Evolutionary conservation across 2,888 invertebrate species (phyloP).

Genomic region (Andrena praecox): DNA sequence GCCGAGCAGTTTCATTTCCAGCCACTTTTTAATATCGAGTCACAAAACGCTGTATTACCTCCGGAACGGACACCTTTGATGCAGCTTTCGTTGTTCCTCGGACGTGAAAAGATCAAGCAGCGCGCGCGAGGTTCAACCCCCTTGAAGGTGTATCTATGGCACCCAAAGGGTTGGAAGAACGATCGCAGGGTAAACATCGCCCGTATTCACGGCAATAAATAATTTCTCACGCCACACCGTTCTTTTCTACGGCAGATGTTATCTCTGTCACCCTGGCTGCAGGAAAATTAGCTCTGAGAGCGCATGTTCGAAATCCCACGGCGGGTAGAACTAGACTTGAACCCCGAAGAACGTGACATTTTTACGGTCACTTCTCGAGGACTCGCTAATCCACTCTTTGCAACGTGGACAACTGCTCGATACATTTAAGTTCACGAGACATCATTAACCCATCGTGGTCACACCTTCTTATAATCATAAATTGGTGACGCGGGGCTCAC

Average conservation of each 20-base stretch:
- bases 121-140: slow-evolving; percentile 18
- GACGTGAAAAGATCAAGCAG: slow-evolving; percentile 53
- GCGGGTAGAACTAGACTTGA: slow-evolving; percentile 1
- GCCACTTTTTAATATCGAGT: not conserved
- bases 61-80: slow-evolving; percentile 7
- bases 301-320: slow-evolving; percentile 30
- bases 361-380: not conserved
- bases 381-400: not conserved
- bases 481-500: too few relatives aligned
- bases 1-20: too few relatives aligned
- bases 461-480: too few relatives aligned
- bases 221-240: slow-evolving; percentile 50
- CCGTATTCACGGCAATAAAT: slow-evolving; percentile 57
- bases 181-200: slow-evolving; percentile 57
- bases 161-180: slow-evolving; percentile 29
- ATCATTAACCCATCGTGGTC: too few relatives aligned
- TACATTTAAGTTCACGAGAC: too few relatives aligned
- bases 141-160: slow-evolving; percentile 28
- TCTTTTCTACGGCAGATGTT: slow-evolving; percentile 55
- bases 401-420: too few relatives aligned
- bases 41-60: not conserved
- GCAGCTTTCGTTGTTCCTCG: slow-evolving; percentile 27
- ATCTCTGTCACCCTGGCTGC: slow-evolving; percentile 31
- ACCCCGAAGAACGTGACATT: not conserved
- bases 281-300: slow-evolving; percentile 44